Base-by-base conservation (phyloP, 2,113 vertebrate species). In the Crotalus tigris region DNA sequence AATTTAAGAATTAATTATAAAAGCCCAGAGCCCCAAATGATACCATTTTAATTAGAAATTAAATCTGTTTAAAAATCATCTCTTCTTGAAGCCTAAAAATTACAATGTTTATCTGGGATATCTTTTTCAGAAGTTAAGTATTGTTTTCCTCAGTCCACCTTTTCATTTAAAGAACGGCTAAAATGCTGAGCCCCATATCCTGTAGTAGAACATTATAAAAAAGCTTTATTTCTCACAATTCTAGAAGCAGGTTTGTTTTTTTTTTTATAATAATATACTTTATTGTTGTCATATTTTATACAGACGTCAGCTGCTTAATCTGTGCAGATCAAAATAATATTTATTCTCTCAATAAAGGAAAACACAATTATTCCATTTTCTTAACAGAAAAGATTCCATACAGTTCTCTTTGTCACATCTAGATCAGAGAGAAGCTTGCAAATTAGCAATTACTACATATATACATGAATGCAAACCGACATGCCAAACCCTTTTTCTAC, bases 401-500 rank as follows among this genome's bases (percentile, higher is more conserved):
- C 85, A 11, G 13, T 17, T 69, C 6, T 81, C 91, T 55, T 53
- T 9, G 26, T 17, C 93, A 2, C 51, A 54, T 49, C 21, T 44
- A 6, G 55, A 92, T 85, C 64, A 24, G 17, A 57, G 5, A 53
- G 51, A 61, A 51, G 8, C 26, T 85, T 91, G 94, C 91, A 91
- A 95, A 53, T 1, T 59, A 93, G 94, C 2, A 94, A 91, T 1
- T 1, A 87, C 85, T 91, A 91, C 75, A 49, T 89, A 95, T 46
- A 21, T 23, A 69, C 54, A 89, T 5, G 19, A 21, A 81, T 21
- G 26, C 85, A 92, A 33, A 12, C 26, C 24, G 53, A 89, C 39
- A 51, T 88, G 69, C 57, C 54, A 91, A 88, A 91, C 92, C 94
- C 91, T 93, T 93, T 92, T 95, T 94, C 91, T 93, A 95, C 0